Conservation (phyloP, 1,140 invertebrate species). For the Meteorus sp. region DNA sequence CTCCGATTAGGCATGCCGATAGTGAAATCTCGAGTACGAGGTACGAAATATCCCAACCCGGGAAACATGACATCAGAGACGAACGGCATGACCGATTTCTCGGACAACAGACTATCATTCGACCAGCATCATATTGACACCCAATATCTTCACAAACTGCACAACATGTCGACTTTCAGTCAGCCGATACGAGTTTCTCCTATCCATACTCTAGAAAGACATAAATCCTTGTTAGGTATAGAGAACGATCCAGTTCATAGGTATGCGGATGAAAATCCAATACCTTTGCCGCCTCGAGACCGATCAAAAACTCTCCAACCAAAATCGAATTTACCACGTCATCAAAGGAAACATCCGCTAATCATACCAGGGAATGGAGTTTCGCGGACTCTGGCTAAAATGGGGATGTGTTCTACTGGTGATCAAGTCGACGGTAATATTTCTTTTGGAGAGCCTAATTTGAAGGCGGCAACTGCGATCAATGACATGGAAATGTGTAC, state of each 20-base stretch:
- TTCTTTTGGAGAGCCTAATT: conserved; percentile 18
- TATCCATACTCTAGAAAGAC: conserved; percentile 38
- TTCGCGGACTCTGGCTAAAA: conserved; percentile 66
- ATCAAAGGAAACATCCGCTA: conserved; percentile 86
- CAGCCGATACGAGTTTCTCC: conserved; percentile 37
- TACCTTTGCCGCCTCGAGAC: conserved; percentile 83
- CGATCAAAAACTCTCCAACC: conserved; percentile 69
- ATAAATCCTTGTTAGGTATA: conserved; percentile 47
- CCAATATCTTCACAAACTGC: conserved; percentile 49
- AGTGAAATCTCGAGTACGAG: conserved; percentile 63
- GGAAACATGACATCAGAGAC: conserved; percentile 31
- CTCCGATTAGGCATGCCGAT: conserved; percentile 67
- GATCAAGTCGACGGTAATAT: conserved; percentile 47
- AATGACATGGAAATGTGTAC: too few species aligned
- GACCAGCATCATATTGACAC: conserved; percentile 50
- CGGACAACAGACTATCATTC: conserved; percentile 35
- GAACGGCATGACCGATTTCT: conserved; percentile 33
- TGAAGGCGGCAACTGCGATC: conserved; percentile 23
- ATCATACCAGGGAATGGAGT: conserved; percentile 72
- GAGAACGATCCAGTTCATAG: conserved; percentile 54
- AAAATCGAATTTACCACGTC: conserved; percentile 69
- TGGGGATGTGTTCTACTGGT: conserved; percentile 52
- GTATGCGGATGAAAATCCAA: conserved; percentile 67
- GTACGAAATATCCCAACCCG: conserved; percentile 58
- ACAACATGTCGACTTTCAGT: conserved; percentile 40